Base-by-base conservation (phyloP, 1,140 invertebrate genomes). In the Pachypeltis micranthus region DNA sequence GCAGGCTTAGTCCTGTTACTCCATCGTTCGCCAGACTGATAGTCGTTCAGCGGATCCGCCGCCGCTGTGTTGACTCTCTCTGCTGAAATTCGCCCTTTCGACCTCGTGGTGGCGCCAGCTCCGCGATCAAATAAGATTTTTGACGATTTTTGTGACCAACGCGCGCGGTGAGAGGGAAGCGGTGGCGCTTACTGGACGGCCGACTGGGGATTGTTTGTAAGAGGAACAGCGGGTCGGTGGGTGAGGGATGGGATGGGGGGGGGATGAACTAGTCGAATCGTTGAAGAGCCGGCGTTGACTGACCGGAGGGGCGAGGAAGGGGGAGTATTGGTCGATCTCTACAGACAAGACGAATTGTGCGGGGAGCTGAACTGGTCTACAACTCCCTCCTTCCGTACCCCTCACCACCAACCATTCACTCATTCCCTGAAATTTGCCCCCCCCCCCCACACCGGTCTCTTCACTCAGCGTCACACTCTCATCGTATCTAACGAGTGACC, bases 61-160 rank as follows among this genome's bases (percentile, higher is more conserved):
- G n/a, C n/a, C n/a, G 16, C 31, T 39, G 7, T 16, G 31, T 16
- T 39, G 31, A 39, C 16, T 39, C 31, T 16, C 31, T 16, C n/a
- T n/a, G n/a, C n/a, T n/a, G n/a, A n/a, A 51, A 51, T 10, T 4
- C 21, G 47, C 47, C 47, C 47, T 51, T 16, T n/a, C n/a, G n/a
- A n/a, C n/a, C n/a, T n/a, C n/a, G n/a, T n/a, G n/a, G n/a, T 51
- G 47, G 47, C 47, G 47, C 47, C 47, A 51, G 47, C 12, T 21
- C 47, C 21, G 12, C 4, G 4, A 51, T 51, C 47, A 10, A 51
- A 51, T 10, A 51, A 51, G 47, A 21, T 51, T 51, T n/a, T 51
- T 51, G 47, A 51, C n/a, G n/a, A n/a, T n/a, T n/a, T n/a, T n/a
- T n/a, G n/a, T n/a, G n/a, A n/a, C n/a, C n/a, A n/a, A n/a, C n/a